Evolutionary conservation across 2,113 vertebrate genomes (phyloP).

Genomic region (Elephantulus edwardii): DNA sequence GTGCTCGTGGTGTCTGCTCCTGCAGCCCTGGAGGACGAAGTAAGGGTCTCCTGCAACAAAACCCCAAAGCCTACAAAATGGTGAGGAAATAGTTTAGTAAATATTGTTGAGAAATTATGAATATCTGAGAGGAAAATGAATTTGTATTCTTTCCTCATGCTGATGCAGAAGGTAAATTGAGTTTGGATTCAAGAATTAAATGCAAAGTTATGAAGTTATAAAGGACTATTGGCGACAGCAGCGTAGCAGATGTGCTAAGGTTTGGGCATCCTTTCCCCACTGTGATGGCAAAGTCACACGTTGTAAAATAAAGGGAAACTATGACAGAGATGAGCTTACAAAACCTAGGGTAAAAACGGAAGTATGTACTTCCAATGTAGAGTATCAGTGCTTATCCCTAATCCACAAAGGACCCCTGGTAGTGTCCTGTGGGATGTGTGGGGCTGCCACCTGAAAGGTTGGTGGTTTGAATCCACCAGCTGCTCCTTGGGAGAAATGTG

Average conservation of each 20-base stretch:
- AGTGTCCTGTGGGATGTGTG: background rate
- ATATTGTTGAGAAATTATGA: background rate
- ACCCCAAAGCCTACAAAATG: too few relatives aligned
- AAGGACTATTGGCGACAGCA: background rate
- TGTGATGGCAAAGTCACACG: background rate
- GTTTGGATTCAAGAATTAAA: slow-evolving; percentile 6
- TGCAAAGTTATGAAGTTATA: background rate
- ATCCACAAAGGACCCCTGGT: background rate
- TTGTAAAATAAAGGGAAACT: background rate
- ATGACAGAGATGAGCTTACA: background rate
- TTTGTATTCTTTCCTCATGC: background rate
- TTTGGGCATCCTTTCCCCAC: slow-evolving; percentile 1
- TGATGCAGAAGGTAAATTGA: background rate
- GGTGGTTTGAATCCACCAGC: too few relatives aligned
- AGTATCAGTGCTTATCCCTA: slow-evolving; percentile 20
- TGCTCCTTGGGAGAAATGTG: too few relatives aligned
- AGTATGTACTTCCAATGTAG: background rate
- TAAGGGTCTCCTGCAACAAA: too few relatives aligned
- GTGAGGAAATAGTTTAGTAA: too few relatives aligned
- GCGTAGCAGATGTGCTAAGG: background rate
- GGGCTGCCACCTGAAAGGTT: too few relatives aligned
- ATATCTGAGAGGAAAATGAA: background rate
- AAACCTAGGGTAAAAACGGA: slow-evolving; percentile 15
- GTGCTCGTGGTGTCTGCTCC: too few relatives aligned
- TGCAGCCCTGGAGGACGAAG: too few relatives aligned